phyloP scores from a whole-genome alignment of 37 sponge, comb jelly and placozoan genomes.

The Eunapius fragilis region DNA sequence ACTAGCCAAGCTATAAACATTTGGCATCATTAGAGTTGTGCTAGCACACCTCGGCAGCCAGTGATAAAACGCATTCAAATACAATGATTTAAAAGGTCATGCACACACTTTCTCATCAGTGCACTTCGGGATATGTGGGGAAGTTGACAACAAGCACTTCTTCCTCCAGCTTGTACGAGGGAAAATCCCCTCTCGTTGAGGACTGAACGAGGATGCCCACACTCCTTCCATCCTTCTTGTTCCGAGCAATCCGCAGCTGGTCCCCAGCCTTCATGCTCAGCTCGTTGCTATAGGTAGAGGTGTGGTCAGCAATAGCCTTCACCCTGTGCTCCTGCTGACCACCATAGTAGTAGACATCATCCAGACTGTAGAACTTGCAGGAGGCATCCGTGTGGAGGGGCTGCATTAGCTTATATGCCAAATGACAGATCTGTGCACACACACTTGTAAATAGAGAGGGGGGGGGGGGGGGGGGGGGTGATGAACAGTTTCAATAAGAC shows the following conservation, averaged over 20 bases:
- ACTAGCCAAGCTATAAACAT: too few species aligned
- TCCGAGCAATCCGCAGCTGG: slow-evolving; percentile 71
- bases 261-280: slow-evolving; percentile 68
- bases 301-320: slow-evolving; percentile 23
- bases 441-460: too few species aligned
- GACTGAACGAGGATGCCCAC: slow-evolving; percentile 42
- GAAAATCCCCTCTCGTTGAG: slow-evolving; percentile 37
- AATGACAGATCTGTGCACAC: slow-evolving; percentile 65
- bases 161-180: slow-evolving; percentile 81
- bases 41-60: too few species aligned
- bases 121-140: slow-evolving; percentile 52
- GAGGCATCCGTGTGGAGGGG: slow-evolving; percentile 80
- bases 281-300: background rate
- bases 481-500: too few species aligned
- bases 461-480: too few species aligned
- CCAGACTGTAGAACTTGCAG: slow-evolving; percentile 60
- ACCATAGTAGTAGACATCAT: slow-evolving; percentile 89
- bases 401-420: slow-evolving; percentile 89
- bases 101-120: too few species aligned
- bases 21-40: too few species aligned
- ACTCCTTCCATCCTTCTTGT: slow-evolving; percentile 72
- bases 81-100: too few species aligned
- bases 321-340: slow-evolving; percentile 74
- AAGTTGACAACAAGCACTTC: slow-evolving; percentile 47
- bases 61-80: too few species aligned